Conservation (phyloP, 1,140 invertebrate genomes). For the Plutomurus gul region DNA sequence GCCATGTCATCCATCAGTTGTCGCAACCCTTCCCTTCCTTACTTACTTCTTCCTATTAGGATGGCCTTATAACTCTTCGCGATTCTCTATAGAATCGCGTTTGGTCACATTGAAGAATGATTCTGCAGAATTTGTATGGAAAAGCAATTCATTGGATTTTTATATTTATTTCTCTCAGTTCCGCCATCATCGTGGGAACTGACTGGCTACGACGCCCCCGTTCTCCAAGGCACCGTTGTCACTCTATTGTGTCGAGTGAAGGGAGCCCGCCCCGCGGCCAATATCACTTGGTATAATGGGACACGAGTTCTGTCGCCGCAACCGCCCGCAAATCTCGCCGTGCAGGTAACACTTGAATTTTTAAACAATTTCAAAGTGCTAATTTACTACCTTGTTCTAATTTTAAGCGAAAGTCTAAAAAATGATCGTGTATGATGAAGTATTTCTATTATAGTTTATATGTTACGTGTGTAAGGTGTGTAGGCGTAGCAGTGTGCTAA, state of each 20-base stretch:
- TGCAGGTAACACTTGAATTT: constrained; percentile 48
- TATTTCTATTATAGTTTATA: too few relatives aligned
- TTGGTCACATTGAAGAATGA: background rate
- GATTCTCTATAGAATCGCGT: too few relatives aligned
- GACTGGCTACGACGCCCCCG: constrained; percentile 72
- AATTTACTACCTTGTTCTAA: too few relatives aligned
- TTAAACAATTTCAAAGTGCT: background rate
- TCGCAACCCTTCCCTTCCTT: background rate
- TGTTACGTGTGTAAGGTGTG: too few relatives aligned
- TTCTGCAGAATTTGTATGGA: constrained; percentile 18
- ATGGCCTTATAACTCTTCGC: background rate
- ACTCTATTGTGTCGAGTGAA: constrained; percentile 74
- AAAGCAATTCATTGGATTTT: constrained; percentile 4
- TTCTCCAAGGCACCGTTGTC: constrained; percentile 75
- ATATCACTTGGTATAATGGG: constrained; percentile 81
- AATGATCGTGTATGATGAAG: too few relatives aligned
- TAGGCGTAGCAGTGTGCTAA: too few relatives aligned
- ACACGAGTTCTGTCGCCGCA: constrained; percentile 59
- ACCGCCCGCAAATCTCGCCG: constrained; percentile 50
- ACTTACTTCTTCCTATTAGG: background rate
- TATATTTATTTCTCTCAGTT: constrained; percentile 66
- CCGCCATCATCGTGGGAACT: constrained; percentile 74
- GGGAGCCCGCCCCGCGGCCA: constrained; percentile 78
- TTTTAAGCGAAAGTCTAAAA: background rate
- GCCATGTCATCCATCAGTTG: constrained; percentile 9